These are phyloP conservation scores for Balaeniceps rex DNA, from an alignment of 2,113 vertebrate genomes.

Conservation along the genomic window DNA sequence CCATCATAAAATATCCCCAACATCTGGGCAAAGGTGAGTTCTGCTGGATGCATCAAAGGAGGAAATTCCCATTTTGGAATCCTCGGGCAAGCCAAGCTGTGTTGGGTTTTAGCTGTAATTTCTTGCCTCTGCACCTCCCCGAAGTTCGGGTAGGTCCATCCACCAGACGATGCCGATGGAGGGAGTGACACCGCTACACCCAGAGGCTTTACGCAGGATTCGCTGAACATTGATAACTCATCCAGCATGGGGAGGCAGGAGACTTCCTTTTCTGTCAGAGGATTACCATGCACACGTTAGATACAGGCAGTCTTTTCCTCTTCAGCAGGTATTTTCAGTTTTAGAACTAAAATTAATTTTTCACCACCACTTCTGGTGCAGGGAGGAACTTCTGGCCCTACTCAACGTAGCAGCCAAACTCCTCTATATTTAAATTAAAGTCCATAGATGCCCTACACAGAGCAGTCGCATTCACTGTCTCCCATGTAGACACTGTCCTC, in stretches of 20 bases:
- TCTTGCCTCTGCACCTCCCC: neutral
- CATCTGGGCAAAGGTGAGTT: neutral
- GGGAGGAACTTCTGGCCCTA: neutral
- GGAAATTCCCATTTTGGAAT: neutral
- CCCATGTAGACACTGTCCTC: neutral
- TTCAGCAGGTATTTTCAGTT: neutral
- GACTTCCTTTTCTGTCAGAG: neutral
- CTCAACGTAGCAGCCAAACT: neutral
- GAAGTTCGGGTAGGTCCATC: neutral
- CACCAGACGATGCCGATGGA: rapidly evolving
- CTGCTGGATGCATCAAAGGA: neutral
- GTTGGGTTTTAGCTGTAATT: neutral
- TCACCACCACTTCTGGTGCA: neutral
- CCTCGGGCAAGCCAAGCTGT: rapidly evolving
- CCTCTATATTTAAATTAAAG: neutral
- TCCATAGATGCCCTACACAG: rapidly evolving
- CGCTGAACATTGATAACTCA: rapidly evolving
- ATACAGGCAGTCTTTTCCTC: too few species aligned
- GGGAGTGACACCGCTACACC: neutral
- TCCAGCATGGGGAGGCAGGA: neutral
- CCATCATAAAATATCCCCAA: neutral
- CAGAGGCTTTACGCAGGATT: rapidly evolving
- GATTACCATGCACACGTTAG: rapidly evolving
- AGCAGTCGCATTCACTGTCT: rapidly evolving
- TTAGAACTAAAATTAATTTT: neutral